Percentiles rank a stretch among this genome's conserved stretches.
Evolutionary conservation across 1,140 invertebrate species (phyloP).

Genomic region (Dinothrombium tinctorium): DNA sequence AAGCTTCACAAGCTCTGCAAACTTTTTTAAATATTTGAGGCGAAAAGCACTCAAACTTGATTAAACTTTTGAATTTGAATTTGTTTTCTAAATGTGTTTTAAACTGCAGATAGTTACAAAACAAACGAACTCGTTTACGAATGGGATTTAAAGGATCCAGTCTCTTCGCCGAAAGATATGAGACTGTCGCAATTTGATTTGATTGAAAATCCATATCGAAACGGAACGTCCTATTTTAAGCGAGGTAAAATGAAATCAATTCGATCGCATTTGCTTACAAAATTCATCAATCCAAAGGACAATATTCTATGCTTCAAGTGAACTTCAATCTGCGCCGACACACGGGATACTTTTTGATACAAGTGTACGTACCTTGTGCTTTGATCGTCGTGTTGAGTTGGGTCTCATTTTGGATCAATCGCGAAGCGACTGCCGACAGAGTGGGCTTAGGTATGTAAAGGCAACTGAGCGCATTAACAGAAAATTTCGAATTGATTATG

Average conservation of each 20-base stretch:
- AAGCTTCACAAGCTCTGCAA: no score
- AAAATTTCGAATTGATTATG: no score
- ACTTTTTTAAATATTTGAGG: no score
- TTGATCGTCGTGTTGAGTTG: constrained; percentile 26
- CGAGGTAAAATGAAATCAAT: constrained; percentile 15
- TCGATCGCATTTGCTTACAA: background rate
- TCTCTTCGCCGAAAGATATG: constrained; percentile 18
- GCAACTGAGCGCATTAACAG: no score
- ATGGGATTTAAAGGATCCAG: constrained; percentile 18
- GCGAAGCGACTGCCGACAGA: constrained; percentile 20
- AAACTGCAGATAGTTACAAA: constrained; percentile 21
- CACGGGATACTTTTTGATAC: constrained; percentile 28
- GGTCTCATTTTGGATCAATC: no score
- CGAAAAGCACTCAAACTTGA: background rate
- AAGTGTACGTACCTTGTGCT: constrained; percentile 28
- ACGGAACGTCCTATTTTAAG: constrained; percentile 18
- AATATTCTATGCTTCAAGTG: constrained; percentile 23
- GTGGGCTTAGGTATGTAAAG: constrained; percentile 14
- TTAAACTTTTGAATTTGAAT: background rate
- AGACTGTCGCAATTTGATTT: constrained; percentile 25
- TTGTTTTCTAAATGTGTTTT: background rate
- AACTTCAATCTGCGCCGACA: constrained; percentile 26
- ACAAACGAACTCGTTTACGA: constrained; percentile 20
- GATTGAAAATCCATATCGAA: constrained; percentile 19
- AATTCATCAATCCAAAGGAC: constrained; percentile 9